These are phyloP conservation scores for Anarsia innoxiella DNA, from an alignment of 2,888 invertebrate genomes.

Conservation along the genomic window DNA sequence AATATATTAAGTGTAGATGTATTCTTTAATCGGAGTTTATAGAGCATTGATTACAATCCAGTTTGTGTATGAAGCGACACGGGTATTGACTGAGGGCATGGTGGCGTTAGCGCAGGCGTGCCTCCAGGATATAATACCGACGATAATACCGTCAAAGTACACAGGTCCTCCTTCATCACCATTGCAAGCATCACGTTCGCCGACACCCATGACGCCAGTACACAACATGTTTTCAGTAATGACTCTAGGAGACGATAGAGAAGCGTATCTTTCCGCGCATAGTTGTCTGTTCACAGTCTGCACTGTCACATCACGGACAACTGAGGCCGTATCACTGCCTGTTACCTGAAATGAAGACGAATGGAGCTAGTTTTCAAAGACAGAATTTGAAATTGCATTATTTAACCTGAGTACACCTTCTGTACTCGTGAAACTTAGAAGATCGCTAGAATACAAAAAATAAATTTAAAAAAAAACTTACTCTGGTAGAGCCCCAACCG, in stretches of 20 bases:
- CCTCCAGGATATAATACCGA: constrained; percentile 70
- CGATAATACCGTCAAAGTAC: constrained; percentile 22
- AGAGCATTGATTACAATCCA: constrained; percentile 32
- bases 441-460: no score
- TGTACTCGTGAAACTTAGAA: not conserved
- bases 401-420: no score
- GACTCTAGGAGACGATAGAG: not conserved
- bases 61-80: constrained; percentile 40
- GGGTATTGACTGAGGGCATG: constrained; percentile 63
- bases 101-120: constrained; percentile 54
- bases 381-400: no score
- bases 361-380: not conserved
- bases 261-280: constrained; percentile 1
- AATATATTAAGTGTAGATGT: no score
- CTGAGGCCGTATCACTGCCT: constrained; percentile 21
- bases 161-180: constrained; percentile 1
- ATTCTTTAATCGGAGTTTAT: no score
- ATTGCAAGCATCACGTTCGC: not conserved
- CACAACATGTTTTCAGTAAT: constrained; percentile 1
- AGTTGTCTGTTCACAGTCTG: constrained; percentile 1
- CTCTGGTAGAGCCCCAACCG: constrained; percentile 18
- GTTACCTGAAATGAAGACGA: constrained; percentile 15
- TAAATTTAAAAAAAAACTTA: constrained; percentile 19
- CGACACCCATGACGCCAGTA: not conserved
- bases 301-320: not conserved